Base-by-base conservation (phyloP, 2,888 invertebrate genomes). In the Neoascia interrupta region DNA sequence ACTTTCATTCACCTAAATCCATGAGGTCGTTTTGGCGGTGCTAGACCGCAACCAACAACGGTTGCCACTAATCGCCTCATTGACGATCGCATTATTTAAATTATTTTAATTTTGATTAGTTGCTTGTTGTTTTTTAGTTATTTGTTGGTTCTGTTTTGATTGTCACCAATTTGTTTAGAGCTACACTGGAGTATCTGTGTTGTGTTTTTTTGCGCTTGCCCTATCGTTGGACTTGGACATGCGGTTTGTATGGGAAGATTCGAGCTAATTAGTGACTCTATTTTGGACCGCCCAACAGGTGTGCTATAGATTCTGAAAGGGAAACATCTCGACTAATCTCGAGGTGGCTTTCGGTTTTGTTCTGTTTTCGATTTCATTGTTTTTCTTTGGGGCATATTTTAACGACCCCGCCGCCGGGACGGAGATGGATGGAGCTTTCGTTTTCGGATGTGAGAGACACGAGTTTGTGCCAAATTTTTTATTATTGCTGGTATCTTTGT, bases 1-100 rank as follows among this genome's bases (percentile, higher is more conserved):
- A 43, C 58, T 58, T 58, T 58, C 58, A 58, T 58, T 58, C 58
- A 58, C 58, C 58, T 34, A 28, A 45, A 16, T 54, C 15, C 37
- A 36, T 43, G 47, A 1, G n/a, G 15, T 2, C 5, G 45, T 19
- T 31, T 37, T 13, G 15, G 36, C 37, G 36, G 21, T 23, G n/a
- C n/a, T n/a, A n/a, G n/a, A n/a, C n/a, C n/a, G n/a, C n/a, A n/a
- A n/a, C n/a, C n/a, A n/a, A n/a, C n/a, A n/a, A 26, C 28, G 39
- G 28, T 5, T 18, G 39, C n/a, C 39, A 39, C 54, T 39, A 54
- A 54, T 56, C 39, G 18, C 18, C 37, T 13, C 37, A 28, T 56
- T 15, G 39, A 26, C 37, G 41, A 18, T 34, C 28, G 43, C 23
- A 34, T 56, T 43, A 58, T 58, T 43, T 39, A 54, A 58, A 43